These are phyloP conservation scores for Dryobates pubescens DNA, from an alignment of 2,797 vertebrate genomes.

Conservation along the genomic window DNA sequence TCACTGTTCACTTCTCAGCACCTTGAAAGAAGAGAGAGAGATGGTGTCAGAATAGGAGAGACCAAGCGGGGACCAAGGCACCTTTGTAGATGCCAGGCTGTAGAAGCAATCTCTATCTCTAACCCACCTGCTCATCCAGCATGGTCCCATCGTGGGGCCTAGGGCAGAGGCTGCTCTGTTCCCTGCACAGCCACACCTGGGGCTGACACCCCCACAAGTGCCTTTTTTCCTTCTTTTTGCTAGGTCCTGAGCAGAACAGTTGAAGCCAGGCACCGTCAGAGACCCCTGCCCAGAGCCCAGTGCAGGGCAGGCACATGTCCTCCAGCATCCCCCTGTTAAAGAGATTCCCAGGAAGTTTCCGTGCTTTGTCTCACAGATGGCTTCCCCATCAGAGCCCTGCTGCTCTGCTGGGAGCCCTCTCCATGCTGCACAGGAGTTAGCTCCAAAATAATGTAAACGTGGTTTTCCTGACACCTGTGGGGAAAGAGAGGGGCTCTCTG, in stretches of 20 bases:
- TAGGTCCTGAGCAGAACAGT: fast-evolving
- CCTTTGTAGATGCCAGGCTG: not conserved
- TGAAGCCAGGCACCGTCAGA: fast-evolving
- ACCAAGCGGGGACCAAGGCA: fast-evolving
- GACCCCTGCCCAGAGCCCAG: not conserved
- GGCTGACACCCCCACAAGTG: not conserved
- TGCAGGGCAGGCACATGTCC: not conserved
- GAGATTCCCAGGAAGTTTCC: slow-evolving; percentile 8
- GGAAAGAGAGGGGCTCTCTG: not conserved
- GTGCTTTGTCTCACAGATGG: slow-evolving; percentile 43
- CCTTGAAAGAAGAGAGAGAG: fast-evolving
- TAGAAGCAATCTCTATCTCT: not conserved
- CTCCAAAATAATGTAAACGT: not conserved
- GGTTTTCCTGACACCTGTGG: not conserved
- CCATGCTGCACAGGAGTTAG: not conserved
- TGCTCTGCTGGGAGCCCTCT: not conserved
- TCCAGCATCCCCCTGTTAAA: not conserved
- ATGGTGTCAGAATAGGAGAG: not conserved
- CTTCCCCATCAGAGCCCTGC: not conserved
- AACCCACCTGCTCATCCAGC: not conserved
- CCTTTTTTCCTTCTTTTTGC: not conserved
- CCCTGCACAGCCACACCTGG: fast-evolving
- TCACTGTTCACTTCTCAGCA: not conserved
- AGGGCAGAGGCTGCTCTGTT: not conserved
- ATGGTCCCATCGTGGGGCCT: fast-evolving